These are phyloP conservation scores for Marasmarcha lunaedactyla DNA, from an alignment of 2,888 invertebrate species.

Conservation along the genomic window DNA sequence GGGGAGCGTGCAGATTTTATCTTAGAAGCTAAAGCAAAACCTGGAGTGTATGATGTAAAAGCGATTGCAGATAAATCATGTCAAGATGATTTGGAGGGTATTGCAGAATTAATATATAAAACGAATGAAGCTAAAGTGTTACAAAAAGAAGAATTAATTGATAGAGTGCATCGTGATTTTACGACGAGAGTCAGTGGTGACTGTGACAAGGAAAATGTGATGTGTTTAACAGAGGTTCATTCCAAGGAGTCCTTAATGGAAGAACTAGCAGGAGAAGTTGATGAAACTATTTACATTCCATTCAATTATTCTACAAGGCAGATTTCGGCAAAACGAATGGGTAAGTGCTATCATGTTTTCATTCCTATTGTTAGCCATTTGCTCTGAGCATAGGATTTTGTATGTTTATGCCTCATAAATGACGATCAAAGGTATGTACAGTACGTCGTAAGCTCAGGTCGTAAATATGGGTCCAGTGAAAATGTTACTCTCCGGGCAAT, in stretches of 20 bases:
- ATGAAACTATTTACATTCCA: slow-evolving; percentile 74
- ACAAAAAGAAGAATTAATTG: slow-evolving; percentile 34
- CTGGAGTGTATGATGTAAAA: slow-evolving; percentile 73
- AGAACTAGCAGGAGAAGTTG: slow-evolving; percentile 53
- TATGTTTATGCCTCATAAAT: no score
- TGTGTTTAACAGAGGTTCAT: slow-evolving; percentile 73
- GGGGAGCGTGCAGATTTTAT: slow-evolving; percentile 85
- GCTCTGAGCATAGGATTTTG: slow-evolving; percentile 9
- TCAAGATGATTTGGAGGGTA: slow-evolving; percentile 57
- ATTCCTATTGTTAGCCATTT: no score
- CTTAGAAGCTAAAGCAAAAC: slow-evolving; percentile 70
- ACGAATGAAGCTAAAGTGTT: slow-evolving; percentile 31
- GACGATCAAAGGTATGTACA: no score
- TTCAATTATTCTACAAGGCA: slow-evolving; percentile 72
- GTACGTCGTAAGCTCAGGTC: no score
- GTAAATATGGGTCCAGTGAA: no score
- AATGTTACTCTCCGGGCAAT: no score
- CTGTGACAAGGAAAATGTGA: slow-evolving; percentile 49
- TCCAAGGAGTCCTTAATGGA: slow-evolving; percentile 61
- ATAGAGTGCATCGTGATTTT: slow-evolving; percentile 37
- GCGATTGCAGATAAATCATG: slow-evolving; percentile 62
- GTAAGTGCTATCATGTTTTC: slow-evolving; percentile 46
- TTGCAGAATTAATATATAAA: slow-evolving; percentile 62
- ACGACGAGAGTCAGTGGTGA: slow-evolving; percentile 51
- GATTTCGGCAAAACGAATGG: slow-evolving; percentile 54